Conservation (phyloP, 2,888 invertebrate species). For the Ommatoiulus sabulosus region DNA sequence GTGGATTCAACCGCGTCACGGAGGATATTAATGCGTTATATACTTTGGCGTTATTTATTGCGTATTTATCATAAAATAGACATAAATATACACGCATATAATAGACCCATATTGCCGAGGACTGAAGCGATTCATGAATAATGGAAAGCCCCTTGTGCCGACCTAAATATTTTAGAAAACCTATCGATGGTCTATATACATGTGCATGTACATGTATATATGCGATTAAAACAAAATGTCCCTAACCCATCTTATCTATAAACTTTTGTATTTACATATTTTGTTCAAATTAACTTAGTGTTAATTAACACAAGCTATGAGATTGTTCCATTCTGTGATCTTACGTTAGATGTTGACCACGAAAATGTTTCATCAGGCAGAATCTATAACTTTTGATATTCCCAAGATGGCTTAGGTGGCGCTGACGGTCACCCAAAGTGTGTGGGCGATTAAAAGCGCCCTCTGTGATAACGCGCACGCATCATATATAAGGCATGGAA, state of each 20-base stretch:
- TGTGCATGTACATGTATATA: too few relatives aligned
- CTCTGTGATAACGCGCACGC: too few relatives aligned
- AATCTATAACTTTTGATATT: not conserved
- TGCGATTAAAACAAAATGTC: not conserved
- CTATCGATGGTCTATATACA: not conserved
- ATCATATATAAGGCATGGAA: too few relatives aligned
- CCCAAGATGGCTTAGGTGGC: not conserved
- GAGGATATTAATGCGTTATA: not conserved
- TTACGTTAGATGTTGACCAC: not conserved
- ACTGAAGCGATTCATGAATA: constrained; percentile 21
- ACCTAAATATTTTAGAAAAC: constrained; percentile 17
- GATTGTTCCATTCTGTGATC: too few relatives aligned
- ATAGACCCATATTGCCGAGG: constrained; percentile 5
- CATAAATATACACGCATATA: constrained; percentile 13
- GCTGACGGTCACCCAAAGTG: not conserved
- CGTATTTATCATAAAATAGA: constrained; percentile 21
- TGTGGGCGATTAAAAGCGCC: too few relatives aligned
- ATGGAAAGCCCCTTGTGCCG: not conserved
- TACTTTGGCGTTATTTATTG: constrained; percentile 28
- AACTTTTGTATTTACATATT: too few relatives aligned
- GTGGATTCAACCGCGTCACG: not conserved
- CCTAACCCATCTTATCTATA: not conserved
- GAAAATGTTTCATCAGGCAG: not conserved
- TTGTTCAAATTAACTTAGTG: too few relatives aligned
- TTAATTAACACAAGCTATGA: too few relatives aligned